Evolutionary conservation across 2,113 vertebrate genomes (phyloP).

Genomic region (Axis porcinus): DNA sequence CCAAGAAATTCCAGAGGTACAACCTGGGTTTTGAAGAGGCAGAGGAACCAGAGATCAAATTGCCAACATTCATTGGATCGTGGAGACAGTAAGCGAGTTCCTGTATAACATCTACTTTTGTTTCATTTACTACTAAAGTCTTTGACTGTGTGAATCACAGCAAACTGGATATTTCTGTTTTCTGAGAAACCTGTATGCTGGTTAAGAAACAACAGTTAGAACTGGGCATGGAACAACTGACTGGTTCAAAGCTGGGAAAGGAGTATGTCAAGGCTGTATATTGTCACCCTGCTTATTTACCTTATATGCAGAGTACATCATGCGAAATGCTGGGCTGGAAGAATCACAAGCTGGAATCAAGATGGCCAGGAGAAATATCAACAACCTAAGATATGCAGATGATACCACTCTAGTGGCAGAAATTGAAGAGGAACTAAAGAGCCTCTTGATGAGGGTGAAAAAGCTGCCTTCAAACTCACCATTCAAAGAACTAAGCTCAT

Average conservation of each 20-base stretch:
- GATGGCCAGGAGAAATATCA: background rate
- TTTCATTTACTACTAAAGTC: background rate
- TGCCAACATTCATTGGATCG: background rate
- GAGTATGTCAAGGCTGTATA: background rate
- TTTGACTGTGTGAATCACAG: background rate
- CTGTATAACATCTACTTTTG: background rate
- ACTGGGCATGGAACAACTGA: background rate
- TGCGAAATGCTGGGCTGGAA: background rate
- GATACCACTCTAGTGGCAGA: background rate
- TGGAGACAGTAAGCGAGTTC: background rate
- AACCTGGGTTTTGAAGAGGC: background rate
- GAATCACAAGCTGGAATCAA: background rate
- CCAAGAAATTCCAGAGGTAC: background rate
- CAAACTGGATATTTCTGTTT: background rate
- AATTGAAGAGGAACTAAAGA: background rate
- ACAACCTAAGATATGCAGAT: background rate
- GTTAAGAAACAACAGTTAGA: background rate
- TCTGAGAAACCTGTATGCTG: background rate
- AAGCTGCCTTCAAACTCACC: background rate
- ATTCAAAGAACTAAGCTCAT: background rate
- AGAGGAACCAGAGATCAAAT: background rate
- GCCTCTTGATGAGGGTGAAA: background rate
- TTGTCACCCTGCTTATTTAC: background rate
- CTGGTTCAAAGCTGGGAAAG: background rate
- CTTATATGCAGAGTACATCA: background rate